Conservation (phyloP, 2,797 vertebrate genomes). For the Fistularia commersonii region DNA sequence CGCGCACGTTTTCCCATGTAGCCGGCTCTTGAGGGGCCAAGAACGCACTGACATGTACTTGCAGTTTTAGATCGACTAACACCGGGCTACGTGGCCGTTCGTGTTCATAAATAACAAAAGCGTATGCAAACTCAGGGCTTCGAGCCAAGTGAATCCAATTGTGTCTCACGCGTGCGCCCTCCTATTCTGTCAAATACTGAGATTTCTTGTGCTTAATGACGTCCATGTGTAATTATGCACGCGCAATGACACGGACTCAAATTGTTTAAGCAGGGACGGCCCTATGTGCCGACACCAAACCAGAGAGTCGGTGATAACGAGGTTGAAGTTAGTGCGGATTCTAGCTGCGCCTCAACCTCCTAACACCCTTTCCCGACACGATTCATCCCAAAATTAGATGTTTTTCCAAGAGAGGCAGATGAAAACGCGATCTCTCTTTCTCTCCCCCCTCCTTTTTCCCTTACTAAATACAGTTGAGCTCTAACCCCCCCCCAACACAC, state of each 20-base stretch:
- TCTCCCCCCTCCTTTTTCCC: slow-evolving; percentile 43
- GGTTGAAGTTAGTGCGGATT: slow-evolving; percentile 76
- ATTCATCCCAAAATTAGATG: slow-evolving; percentile 70
- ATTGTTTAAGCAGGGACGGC: slow-evolving; percentile 48
- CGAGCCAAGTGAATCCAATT: slow-evolving; percentile 34
- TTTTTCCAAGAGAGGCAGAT: slow-evolving; percentile 61
- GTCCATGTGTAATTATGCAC: slow-evolving; percentile 24
- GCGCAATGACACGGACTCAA: slow-evolving; percentile 5
- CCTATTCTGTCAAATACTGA: slow-evolving; percentile 36
- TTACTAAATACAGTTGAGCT: slow-evolving; percentile 65
- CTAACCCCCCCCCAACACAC: slow-evolving; percentile 10
- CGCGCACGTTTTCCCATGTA: no score
- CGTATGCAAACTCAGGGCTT: not conserved
- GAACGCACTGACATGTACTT: slow-evolving; percentile 8
- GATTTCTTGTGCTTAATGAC: slow-evolving; percentile 50
- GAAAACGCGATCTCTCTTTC: slow-evolving; percentile 44
- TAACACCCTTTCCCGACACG: slow-evolving; percentile 57
- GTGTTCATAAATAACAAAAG: no score
- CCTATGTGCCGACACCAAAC: slow-evolving; percentile 50
- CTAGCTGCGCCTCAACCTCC: slow-evolving; percentile 61
- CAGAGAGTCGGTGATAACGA: slow-evolving; percentile 63
- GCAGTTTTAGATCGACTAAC: slow-evolving; percentile 2
- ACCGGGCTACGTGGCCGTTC: no score
- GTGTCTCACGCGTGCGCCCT: slow-evolving; percentile 26
- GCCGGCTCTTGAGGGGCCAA: not conserved